Percentiles rank a stretch among this genome's conserved stretches.
phyloP scores from a whole-genome alignment of 2,888 invertebrate genomes.

The Spodoptera exigua region DNA sequence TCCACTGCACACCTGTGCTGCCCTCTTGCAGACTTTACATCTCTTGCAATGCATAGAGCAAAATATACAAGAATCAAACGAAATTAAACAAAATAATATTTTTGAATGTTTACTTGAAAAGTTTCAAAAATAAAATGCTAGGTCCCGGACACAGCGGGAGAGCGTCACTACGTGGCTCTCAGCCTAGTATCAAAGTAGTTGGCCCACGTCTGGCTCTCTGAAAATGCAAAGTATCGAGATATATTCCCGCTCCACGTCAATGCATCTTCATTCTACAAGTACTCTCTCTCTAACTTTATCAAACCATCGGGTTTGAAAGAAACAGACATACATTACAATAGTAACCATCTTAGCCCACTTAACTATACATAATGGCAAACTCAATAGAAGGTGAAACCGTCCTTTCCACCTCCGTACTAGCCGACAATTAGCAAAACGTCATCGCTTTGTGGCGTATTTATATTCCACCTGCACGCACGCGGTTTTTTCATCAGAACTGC shows the following conservation, averaged over 20 bases:
- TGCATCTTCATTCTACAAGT: no score
- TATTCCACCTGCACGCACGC: no score
- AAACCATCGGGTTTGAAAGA: no score
- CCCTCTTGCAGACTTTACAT: neutral
- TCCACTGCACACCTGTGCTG: neutral
- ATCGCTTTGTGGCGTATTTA: no score
- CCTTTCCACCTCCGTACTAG: no score
- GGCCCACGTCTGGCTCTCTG: slow-evolving; percentile 31
- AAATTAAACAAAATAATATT: slow-evolving; percentile 36
- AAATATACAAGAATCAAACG: slow-evolving; percentile 9
- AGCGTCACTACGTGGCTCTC: slow-evolving; percentile 23
- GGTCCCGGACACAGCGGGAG: slow-evolving; percentile 4
- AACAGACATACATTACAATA: no score
- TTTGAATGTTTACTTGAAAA: slow-evolving; percentile 31
- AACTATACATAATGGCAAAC: no score
- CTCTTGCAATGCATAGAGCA: neutral
- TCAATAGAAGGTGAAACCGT: no score
- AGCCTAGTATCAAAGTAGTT: slow-evolving; percentile 21
- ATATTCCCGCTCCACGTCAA: slow-evolving; percentile 8
- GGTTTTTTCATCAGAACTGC: no score
- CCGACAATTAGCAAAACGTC: no score
- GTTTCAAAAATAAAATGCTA: slow-evolving; percentile 9
- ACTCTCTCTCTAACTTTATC: no score
- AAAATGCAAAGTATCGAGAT: slow-evolving; percentile 26
- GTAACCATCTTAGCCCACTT: no score